A percentile compares a stretch with the other conserved stretches of the same genome.
Conservation (phyloP, 2,797 vertebrate genomes). For the Adelosebastes latens region DNA sequence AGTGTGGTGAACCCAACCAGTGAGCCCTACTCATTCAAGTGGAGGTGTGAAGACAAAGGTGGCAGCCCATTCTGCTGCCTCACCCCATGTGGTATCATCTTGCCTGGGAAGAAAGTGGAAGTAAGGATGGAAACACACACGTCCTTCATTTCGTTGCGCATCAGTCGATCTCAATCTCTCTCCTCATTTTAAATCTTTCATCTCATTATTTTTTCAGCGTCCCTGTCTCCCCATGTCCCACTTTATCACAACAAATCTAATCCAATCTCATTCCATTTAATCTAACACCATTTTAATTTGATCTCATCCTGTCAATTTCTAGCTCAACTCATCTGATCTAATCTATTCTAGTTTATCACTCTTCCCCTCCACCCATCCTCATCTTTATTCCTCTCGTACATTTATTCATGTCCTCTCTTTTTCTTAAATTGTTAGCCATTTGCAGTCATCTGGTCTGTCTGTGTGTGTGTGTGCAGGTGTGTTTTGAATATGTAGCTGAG, state of each 20-base stretch:
- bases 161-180: neutral
- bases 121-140: constrained; percentile 67
- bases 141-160: neutral
- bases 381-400: neutral
- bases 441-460: neutral
- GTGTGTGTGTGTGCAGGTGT: constrained; percentile 75
- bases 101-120: constrained; percentile 87
- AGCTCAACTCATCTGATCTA: neutral
- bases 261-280: neutral
- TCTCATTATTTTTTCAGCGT: neutral
- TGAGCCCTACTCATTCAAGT: constrained; percentile 84
- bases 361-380: neutral
- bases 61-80: constrained; percentile 84
- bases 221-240: neutral
- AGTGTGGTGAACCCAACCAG: constrained; percentile 88
- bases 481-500: constrained; percentile 85
- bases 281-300: neutral
- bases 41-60: constrained; percentile 84
- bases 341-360: neutral
- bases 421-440: neutral
- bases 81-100: constrained; percentile 80
- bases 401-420: neutral
- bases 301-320: neutral
- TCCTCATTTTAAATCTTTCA: neutral
- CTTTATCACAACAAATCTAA: neutral